Conservation (phyloP, 2,888 invertebrate species). For the Augochlorella aurata region DNA sequence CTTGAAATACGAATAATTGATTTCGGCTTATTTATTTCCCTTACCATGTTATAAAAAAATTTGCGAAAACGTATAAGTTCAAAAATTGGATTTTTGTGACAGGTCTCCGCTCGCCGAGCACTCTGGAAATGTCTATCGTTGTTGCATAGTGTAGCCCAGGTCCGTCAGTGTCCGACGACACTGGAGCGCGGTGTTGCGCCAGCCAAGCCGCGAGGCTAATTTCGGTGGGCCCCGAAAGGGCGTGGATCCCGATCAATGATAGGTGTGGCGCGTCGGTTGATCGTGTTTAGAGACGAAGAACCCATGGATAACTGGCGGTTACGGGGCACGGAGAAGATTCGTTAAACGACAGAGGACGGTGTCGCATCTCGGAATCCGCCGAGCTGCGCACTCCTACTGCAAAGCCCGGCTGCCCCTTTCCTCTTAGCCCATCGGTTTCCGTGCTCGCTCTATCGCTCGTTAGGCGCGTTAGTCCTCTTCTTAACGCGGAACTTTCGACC, state of each 20-base stretch:
- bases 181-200: background rate
- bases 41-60: no score
- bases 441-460: conserved; percentile 29
- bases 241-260: conserved; percentile 27
- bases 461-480: conserved; percentile 43
- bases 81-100: no score
- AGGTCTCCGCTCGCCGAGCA: no score
- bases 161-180: background rate
- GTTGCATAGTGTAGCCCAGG: no score
- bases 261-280: conserved; percentile 1
- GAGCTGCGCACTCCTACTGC: conserved; percentile 13
- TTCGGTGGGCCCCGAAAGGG: conserved; percentile 18
- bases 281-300: background rate
- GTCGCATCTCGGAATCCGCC: conserved; percentile 1
- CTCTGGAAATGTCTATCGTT: no score
- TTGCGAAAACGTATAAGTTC: no score
- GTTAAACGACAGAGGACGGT: conserved; percentile 18
- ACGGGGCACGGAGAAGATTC: background rate
- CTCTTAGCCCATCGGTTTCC: conserved; percentile 26
- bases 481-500: conserved; percentile 59
- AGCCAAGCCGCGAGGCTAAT: conserved; percentile 3
- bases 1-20: no score
- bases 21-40: no score
- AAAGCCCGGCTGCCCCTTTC: conserved; percentile 8
- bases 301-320: no score